Percentiles rank a stretch among this genome's conserved stretches.
Conservation (phyloP, 2,113 vertebrate species). For the Callithrix jacchus region DNA sequence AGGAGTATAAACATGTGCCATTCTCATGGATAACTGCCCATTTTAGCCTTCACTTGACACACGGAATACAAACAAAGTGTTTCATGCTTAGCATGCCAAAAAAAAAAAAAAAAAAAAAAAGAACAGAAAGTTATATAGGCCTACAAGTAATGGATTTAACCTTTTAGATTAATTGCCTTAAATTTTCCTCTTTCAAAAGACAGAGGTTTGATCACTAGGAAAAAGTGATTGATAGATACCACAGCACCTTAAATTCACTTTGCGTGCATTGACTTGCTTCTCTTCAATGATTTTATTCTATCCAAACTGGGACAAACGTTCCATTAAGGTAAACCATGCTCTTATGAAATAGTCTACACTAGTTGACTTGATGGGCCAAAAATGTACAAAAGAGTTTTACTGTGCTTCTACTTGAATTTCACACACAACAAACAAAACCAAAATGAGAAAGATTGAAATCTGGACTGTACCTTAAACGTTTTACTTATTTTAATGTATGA, state of each 20-base stretch:
- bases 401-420: background rate
- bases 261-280: background rate
- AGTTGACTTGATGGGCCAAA: slow-evolving; percentile 3
- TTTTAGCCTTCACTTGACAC: slow-evolving; percentile 46
- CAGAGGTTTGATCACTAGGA: background rate
- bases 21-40: slow-evolving; percentile 46
- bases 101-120: background rate
- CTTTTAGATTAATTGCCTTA: background rate
- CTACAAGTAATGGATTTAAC: background rate
- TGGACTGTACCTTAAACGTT: background rate
- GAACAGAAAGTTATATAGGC: background rate
- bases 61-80: background rate
- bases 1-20: background rate
- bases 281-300: slow-evolving; percentile 15
- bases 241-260: background rate
- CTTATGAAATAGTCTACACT: background rate
- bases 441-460: background rate
- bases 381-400: background rate
- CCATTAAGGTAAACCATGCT: background rate
- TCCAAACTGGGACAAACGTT: background rate
- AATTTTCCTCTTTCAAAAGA: background rate
- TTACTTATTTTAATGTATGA: slow-evolving; percentile 21
- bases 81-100: background rate
- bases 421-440: background rate
- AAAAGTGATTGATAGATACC: background rate